phyloP scores from a whole-genome alignment of 1,140 invertebrate species.

The Drosophila truncata region DNA sequence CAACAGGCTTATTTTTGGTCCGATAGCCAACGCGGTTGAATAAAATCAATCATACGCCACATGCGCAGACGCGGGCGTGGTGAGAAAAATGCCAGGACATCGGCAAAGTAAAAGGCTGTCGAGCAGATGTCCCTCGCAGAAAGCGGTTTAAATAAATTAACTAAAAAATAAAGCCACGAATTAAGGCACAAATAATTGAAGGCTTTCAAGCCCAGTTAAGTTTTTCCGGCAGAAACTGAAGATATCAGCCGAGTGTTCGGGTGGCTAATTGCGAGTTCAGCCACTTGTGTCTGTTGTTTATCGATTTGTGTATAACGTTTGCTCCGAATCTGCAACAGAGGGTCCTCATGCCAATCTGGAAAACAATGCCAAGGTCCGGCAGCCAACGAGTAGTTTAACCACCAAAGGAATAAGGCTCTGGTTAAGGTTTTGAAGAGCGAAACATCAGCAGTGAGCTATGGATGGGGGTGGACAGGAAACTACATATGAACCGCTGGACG shows the following conservation, averaged over 20 bases:
- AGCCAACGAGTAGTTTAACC: constrained; percentile 22
- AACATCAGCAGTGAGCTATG: constrained; percentile 26
- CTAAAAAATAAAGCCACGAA: constrained; percentile 1
- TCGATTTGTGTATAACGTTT: constrained; percentile 59
- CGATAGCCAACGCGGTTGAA: neutral
- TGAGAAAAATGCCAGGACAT: constrained; percentile 48
- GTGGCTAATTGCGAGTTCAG: constrained; percentile 28
- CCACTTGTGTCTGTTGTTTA: constrained; percentile 66
- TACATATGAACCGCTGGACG: constrained; percentile 81
- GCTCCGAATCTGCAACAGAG: constrained; percentile 37
- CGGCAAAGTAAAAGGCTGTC: constrained; percentile 19
- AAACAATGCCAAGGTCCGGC: constrained; percentile 38
- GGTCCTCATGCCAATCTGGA: constrained; percentile 15
- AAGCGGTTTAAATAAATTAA: constrained; percentile 22
- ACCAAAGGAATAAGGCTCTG: constrained; percentile 4
- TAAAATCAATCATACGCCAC: constrained; percentile 76
- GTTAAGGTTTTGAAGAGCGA: neutral
- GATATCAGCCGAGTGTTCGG: neutral
- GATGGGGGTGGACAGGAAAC: constrained; percentile 75
- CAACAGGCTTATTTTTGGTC: constrained; percentile 33
- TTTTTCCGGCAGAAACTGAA: neutral
- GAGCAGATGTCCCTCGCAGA: constrained; percentile 29
- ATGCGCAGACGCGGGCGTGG: constrained; percentile 61
- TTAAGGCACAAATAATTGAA: constrained; percentile 13
- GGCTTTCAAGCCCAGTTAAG: neutral